These are phyloP conservation scores for Brachyhypopomus occidentalis DNA, from an alignment of 2,113 vertebrate genomes.

Conservation along the genomic window DNA sequence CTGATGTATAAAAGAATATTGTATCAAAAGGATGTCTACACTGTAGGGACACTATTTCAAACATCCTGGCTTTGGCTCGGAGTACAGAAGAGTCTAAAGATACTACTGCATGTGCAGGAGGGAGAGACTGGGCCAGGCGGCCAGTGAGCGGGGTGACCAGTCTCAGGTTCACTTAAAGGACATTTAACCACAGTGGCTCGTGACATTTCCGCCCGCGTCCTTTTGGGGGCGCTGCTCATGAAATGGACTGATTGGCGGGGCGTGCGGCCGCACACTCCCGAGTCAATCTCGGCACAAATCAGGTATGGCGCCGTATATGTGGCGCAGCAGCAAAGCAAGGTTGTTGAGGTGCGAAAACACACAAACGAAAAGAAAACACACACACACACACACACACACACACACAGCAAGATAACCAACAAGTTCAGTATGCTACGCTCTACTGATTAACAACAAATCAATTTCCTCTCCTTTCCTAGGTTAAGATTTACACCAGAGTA, in stretches of 20 bases:
- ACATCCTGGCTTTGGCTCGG: conserved; percentile 28
- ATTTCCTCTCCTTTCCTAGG: conserved; percentile 42
- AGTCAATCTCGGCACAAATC: conserved; percentile 61
- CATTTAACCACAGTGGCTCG: conserved; percentile 27
- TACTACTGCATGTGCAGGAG: background rate
- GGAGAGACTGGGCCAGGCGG: background rate
- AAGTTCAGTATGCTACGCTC: conserved; percentile 48
- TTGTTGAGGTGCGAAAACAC: conserved; percentile 51
- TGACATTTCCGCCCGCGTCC: conserved; percentile 16
- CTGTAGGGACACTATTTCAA: conserved; percentile 15
- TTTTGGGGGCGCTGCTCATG: conserved; percentile 15
- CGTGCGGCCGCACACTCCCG: background rate
- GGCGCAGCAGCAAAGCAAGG: conserved; percentile 71
- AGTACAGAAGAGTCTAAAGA: background rate
- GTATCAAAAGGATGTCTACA: conserved; percentile 11
- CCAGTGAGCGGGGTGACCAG: conserved; percentile 26
- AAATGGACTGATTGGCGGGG: conserved; percentile 25
- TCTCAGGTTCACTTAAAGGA: conserved; percentile 35
- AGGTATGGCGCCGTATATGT: conserved; percentile 70
- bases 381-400: too few species aligned
- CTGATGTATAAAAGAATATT: conserved; percentile 25
- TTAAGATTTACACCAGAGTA: conserved; percentile 47
- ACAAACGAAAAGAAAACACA: conserved; percentile 9
- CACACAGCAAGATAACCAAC: conserved; percentile 56
- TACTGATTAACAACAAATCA: conserved; percentile 53